phyloP scores from a whole-genome alignment of 2,888 invertebrate species.

The Tiliacea aurago region DNA sequence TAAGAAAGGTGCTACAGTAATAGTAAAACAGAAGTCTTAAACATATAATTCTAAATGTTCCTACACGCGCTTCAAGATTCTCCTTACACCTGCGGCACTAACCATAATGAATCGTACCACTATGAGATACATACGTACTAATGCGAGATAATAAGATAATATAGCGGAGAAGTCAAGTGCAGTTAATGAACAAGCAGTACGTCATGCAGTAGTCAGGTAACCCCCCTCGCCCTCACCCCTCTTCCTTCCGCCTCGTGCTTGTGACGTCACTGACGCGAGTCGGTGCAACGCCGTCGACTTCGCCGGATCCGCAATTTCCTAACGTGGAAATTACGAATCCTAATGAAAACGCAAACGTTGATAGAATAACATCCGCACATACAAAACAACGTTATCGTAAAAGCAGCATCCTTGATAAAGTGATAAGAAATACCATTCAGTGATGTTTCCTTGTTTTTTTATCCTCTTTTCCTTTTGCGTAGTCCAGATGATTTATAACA shows the following conservation, averaged over 20 bases:
- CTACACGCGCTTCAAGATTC: slow-evolving; percentile 2
- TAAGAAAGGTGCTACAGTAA: neutral
- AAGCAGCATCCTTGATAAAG: slow-evolving; percentile 41
- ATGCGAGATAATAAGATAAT: slow-evolving; percentile 40
- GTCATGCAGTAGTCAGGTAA: slow-evolving; percentile 50
- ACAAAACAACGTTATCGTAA: slow-evolving; percentile 66
- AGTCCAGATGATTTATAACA: slow-evolving; percentile 1
- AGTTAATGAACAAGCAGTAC: slow-evolving; percentile 59
- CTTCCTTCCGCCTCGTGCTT: slow-evolving; percentile 39
- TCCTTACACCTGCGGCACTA: slow-evolving; percentile 3
- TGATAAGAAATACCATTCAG: slow-evolving; percentile 19
- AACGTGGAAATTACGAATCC: slow-evolving; percentile 82
- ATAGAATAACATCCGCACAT: slow-evolving; percentile 69
- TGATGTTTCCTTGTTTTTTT: slow-evolving; percentile 21
- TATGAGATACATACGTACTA: slow-evolving; percentile 7
- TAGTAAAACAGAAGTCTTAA: slow-evolving; percentile 4
- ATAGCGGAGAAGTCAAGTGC: slow-evolving; percentile 52
- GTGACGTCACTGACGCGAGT: slow-evolving; percentile 47
- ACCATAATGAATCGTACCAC: slow-evolving; percentile 4
- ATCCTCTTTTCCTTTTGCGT: slow-evolving; percentile 5
- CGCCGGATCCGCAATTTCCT: slow-evolving; percentile 80
- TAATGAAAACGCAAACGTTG: slow-evolving; percentile 80
- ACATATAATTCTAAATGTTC: neutral
- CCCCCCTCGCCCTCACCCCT: neutral
- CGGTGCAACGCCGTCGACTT: slow-evolving; percentile 49